Conservation (phyloP, 2,797 vertebrate genomes). For the Urophycis tenuis region DNA sequence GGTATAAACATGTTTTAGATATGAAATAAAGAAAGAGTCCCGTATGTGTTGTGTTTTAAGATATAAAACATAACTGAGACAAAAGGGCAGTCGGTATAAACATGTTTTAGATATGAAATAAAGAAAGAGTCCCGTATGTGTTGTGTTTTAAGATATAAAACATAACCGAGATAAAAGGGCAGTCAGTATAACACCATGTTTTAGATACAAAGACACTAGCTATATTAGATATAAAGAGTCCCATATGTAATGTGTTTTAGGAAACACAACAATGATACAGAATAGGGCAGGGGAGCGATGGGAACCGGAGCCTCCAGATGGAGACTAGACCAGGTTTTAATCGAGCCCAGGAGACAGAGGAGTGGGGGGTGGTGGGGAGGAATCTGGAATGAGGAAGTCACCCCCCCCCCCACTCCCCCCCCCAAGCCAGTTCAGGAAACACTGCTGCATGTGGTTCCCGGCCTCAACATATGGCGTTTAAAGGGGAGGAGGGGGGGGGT, state of each 20-base stretch:
- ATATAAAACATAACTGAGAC: background rate
- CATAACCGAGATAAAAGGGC: background rate
- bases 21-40: background rate
- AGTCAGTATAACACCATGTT: background rate
- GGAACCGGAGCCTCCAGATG: slow-evolving; percentile 56
- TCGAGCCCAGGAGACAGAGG: slow-evolving; percentile 35
- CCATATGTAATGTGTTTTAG: background rate
- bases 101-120: background rate
- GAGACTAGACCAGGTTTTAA: slow-evolving; percentile 36
- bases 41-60: no score
- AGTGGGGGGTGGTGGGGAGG: slow-evolving; percentile 19
- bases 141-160: background rate
- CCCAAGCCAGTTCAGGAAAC: slow-evolving; percentile 58
- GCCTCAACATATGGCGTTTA: slow-evolving; percentile 14
- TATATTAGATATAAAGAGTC: background rate
- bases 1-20: background rate
- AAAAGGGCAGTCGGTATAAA: background rate
- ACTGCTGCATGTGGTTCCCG: slow-evolving; percentile 46
- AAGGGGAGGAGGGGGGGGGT: background rate
- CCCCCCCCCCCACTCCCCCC: slow-evolving; percentile 1
- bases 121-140: background rate
- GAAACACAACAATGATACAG: background rate
- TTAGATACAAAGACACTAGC: background rate
- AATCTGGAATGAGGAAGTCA: slow-evolving; percentile 66
- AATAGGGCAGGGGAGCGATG: slow-evolving; percentile 11